These are phyloP conservation scores for Cebus imitator DNA, from an alignment of 2,113 vertebrate genomes.

Conservation along the genomic window DNA sequence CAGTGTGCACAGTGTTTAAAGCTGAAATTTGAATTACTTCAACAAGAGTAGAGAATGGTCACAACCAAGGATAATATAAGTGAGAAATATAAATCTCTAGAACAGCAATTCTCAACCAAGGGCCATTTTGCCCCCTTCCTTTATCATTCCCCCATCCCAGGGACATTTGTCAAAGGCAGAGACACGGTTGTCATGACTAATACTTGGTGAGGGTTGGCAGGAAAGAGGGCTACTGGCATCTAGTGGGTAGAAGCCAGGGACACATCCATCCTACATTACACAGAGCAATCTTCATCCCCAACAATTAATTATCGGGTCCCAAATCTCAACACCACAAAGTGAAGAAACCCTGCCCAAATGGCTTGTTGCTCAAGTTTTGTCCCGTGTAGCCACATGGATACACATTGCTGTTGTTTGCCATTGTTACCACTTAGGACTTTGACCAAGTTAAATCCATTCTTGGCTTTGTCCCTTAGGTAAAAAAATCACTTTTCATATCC, in stretches of 20 bases:
- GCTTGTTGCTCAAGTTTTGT: not conserved
- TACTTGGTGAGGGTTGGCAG: too few relatives aligned
- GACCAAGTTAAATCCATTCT: not conserved
- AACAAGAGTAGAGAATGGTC: not conserved
- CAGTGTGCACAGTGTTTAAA: not conserved
- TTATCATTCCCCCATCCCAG: fast-evolving
- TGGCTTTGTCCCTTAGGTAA: not conserved
- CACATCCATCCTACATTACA: too few relatives aligned
- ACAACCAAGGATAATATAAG: not conserved
- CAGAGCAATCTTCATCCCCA: not conserved
- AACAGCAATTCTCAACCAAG: not conserved
- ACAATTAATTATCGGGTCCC: too few relatives aligned
- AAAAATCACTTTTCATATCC: not conserved
- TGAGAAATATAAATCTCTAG: not conserved
- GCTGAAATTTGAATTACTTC: not conserved
- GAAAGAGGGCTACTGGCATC: not conserved
- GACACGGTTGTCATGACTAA: not conserved
- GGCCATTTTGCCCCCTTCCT: fast-evolving
- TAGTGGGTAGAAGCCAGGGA: not conserved
- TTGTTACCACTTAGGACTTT: not conserved
- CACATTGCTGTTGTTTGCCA: not conserved
- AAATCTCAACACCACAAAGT: not conserved
- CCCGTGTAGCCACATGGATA: not conserved
- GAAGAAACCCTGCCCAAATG: not conserved
- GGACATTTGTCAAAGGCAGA: not conserved